Evolutionary conservation across 2,888 invertebrate genomes (phyloP).

Genomic region (Slavum lentiscoides): DNA sequence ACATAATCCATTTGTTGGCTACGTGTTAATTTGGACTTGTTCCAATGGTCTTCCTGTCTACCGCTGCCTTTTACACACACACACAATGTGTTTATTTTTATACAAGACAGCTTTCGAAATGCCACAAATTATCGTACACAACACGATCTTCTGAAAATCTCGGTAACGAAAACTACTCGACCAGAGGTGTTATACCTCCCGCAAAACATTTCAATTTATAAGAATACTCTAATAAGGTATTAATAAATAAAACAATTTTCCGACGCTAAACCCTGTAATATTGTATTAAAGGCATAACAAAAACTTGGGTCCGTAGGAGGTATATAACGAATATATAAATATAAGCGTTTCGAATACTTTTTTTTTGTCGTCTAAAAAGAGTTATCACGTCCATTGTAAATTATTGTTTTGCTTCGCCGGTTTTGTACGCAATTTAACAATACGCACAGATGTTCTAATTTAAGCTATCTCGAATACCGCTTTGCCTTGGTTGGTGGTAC

Average conservation of each 20-base stretch:
- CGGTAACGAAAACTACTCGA: neutral
- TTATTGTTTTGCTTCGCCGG: neutral
- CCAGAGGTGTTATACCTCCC: slow-evolving; percentile 3
- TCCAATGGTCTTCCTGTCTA: slow-evolving; percentile 29
- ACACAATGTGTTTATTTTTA: slow-evolving; percentile 45
- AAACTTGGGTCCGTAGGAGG: too few relatives aligned
- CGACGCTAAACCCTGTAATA: too few relatives aligned
- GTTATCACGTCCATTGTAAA: too few relatives aligned
- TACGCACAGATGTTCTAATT: neutral
- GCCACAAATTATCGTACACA: slow-evolving; percentile 18
- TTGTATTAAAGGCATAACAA: too few relatives aligned
- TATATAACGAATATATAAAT: too few relatives aligned
- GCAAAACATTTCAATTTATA: neutral
- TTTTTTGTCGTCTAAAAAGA: too few relatives aligned
- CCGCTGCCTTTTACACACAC: slow-evolving; percentile 7
- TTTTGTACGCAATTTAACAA: slow-evolving; percentile 6
- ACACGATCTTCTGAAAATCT: slow-evolving; percentile 13
- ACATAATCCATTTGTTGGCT: slow-evolving; percentile 51
- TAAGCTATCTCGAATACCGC: neutral
- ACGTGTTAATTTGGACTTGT: slow-evolving; percentile 20
- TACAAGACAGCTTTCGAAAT: slow-evolving; percentile 39
- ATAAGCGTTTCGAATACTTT: too few relatives aligned
- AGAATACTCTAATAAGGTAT: too few relatives aligned
- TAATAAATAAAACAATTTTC: neutral
- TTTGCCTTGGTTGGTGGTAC: neutral